phyloP scores from a whole-genome alignment of 1,140 invertebrate species.

The Drosophila ercepeae region DNA sequence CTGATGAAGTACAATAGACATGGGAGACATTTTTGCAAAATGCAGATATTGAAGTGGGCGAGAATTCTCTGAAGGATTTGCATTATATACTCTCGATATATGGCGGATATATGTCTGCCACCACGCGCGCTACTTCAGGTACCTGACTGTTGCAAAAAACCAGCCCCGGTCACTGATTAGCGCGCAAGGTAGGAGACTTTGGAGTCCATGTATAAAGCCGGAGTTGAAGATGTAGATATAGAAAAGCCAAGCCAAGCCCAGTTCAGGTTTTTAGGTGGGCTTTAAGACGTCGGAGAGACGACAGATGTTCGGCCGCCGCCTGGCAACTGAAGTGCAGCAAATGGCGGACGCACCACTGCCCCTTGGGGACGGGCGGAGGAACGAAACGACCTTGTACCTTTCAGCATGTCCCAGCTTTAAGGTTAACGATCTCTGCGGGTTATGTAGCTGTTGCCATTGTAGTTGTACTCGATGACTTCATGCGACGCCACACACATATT shows the following conservation, averaged over 20 bases:
- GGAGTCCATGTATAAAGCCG: neutral
- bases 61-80: slow-evolving; percentile 14
- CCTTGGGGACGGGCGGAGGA: no score
- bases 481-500: slow-evolving; percentile 46
- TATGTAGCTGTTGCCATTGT: slow-evolving; percentile 1
- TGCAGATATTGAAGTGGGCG: slow-evolving; percentile 4
- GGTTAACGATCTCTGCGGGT: slow-evolving; percentile 81
- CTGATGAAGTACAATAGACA: slow-evolving; percentile 99
- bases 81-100: neutral
- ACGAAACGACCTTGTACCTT: slow-evolving; percentile 78
- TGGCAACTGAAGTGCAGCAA: slow-evolving; percentile 44
- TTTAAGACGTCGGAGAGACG: slow-evolving; percentile 1
- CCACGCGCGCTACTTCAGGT: slow-evolving; percentile 98
- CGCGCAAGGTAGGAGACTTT: slow-evolving; percentile 85
- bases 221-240: slow-evolving; percentile 24
- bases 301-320: slow-evolving; percentile 58
- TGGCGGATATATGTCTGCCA: slow-evolving; percentile 77
- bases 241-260: slow-evolving; percentile 67
- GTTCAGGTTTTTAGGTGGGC: slow-evolving; percentile 27
- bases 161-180: slow-evolving; percentile 90
- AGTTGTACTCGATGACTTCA: slow-evolving; percentile 75
- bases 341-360: slow-evolving; percentile 43
- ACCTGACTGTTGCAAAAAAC: slow-evolving; percentile 92
- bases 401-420: slow-evolving; percentile 69
- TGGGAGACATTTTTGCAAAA: slow-evolving; percentile 85